A percentile compares a stretch with the other conserved stretches of the same genome.
These are phyloP conservation scores for Vollenhovia emeryi DNA, from an alignment of 1,140 invertebrate species.

Conservation along the genomic window DNA sequence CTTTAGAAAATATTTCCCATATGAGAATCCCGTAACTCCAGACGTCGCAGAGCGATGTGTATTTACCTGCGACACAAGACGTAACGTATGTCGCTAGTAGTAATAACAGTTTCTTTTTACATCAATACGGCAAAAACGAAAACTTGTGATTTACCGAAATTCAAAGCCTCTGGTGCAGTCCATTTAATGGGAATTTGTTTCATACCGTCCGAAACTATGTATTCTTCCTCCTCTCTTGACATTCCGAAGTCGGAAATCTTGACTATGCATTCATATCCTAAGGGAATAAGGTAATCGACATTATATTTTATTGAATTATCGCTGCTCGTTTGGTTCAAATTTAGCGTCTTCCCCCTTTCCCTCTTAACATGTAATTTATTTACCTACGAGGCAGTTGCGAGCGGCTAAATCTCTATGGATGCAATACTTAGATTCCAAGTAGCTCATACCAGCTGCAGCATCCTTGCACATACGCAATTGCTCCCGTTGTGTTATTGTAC, in stretches of 20 bases:
- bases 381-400: constrained; percentile 96
- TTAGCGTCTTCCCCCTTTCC: neutral
- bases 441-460: constrained; percentile 97
- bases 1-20: constrained; percentile 98
- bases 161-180: constrained; percentile 98
- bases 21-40: constrained; percentile 98
- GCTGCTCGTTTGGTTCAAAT: neutral
- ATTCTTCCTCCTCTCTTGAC: constrained; percentile 98
- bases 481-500: constrained; percentile 89
- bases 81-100: constrained; percentile 28
- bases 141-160: constrained; percentile 91
- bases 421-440: constrained; percentile 98
- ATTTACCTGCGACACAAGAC: constrained; percentile 90
- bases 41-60: constrained; percentile 99
- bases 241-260: constrained; percentile 99
- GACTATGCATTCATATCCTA: constrained; percentile 92
- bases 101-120: neutral
- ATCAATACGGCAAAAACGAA: neutral
- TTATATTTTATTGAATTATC: neutral
- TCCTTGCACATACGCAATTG: constrained; percentile 96
- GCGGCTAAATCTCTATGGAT: constrained; percentile 98
- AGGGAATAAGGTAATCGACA: constrained; percentile 55
- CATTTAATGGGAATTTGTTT: constrained; percentile 99
- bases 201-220: constrained; percentile 98
- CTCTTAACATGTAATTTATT: constrained; percentile 70